Evolutionary conservation across 2,113 vertebrate species (phyloP).

Genomic region (Mellivora capensis): DNA sequence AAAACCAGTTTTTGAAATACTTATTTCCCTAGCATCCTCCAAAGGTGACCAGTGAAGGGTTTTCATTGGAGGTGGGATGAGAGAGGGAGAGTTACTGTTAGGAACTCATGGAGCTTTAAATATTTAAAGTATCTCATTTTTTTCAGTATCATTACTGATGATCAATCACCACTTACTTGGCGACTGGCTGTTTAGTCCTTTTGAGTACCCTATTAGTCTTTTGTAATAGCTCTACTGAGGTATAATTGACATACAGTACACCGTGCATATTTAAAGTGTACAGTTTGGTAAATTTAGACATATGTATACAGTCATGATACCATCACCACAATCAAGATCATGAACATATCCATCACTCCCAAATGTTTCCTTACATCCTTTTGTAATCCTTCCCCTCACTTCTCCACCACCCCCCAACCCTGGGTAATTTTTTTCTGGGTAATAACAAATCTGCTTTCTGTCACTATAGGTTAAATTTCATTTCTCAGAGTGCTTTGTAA

Average conservation of each 20-base stretch:
- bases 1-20: neutral
- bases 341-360: neutral
- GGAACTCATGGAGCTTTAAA: neutral
- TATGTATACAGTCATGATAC: neutral
- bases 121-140: neutral
- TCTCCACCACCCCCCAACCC: neutral
- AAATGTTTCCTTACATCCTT: neutral
- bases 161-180: neutral
- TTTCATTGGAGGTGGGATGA: neutral
- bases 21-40: neutral
- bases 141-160: neutral
- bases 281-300: neutral
- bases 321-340: neutral
- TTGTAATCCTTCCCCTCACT: neutral
- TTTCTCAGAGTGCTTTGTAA: neutral
- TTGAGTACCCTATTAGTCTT: neutral
- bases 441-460: neutral
- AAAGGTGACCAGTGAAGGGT: neutral
- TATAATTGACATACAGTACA: neutral
- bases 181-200: neutral
- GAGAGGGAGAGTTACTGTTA: neutral
- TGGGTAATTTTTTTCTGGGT: neutral
- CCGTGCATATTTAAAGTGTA: neutral
- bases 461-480: neutral
- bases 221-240: neutral